These are phyloP conservation scores for Bradypus variegatus DNA, from an alignment of 2,797 vertebrate genomes.

Conservation along the genomic window DNA sequence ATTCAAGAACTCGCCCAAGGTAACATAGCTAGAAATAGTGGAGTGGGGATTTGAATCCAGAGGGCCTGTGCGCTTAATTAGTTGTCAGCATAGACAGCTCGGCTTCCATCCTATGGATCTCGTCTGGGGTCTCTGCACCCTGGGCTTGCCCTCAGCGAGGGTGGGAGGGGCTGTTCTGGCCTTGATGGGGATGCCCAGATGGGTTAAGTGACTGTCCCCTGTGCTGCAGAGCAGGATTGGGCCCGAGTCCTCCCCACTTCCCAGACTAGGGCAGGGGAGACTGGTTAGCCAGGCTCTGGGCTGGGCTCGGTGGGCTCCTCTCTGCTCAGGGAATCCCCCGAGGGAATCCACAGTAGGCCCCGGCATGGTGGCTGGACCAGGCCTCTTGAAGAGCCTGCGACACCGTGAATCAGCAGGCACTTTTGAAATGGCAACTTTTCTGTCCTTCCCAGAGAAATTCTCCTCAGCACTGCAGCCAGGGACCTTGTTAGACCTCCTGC, in stretches of 20 bases:
- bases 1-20: not conserved
- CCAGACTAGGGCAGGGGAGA: not conserved
- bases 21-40: not conserved
- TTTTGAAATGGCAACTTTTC: not conserved
- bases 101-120: not conserved
- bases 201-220: not conserved
- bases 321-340: not conserved
- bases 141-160: not conserved
- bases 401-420: not conserved
- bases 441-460: conserved; percentile 79
- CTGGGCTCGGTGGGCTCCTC: not conserved
- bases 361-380: not conserved
- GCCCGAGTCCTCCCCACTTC: not conserved
- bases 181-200: not conserved
- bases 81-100: not conserved
- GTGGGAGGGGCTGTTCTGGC: not conserved
- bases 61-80: not conserved
- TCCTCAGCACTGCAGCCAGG: conserved; percentile 79
- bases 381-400: not conserved
- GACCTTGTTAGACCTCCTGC: conserved; percentile 83
- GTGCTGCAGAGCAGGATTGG: fast-evolving
- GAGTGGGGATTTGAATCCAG: not conserved
- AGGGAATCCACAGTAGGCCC: not conserved
- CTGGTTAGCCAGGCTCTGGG: not conserved
- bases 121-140: not conserved